A percentile compares a stretch with the other conserved stretches of the same genome.
These are phyloP conservation scores for Melitaea cinxia DNA, from an alignment of 1,140 invertebrate species.

Conservation along the genomic window DNA sequence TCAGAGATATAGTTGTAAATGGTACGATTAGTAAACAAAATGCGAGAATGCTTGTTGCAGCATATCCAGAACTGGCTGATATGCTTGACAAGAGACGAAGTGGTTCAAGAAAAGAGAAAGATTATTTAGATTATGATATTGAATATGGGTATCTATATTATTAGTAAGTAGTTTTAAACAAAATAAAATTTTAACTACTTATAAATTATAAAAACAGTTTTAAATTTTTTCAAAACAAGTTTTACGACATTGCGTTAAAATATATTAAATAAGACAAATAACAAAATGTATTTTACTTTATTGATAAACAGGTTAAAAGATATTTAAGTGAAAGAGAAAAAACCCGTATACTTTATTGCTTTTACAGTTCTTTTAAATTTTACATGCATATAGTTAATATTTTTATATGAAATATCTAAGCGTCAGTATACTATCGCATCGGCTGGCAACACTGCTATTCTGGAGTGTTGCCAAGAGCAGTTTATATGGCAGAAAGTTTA, in stretches of 20 bases:
- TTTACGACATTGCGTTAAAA: too few relatives aligned
- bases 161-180: not conserved
- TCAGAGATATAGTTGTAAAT: constrained; percentile 60
- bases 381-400: constrained; percentile 2
- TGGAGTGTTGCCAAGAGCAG: constrained; percentile 32
- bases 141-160: constrained; percentile 65
- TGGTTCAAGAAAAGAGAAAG: constrained; percentile 17
- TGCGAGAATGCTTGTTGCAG: constrained; percentile 47
- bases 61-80: constrained; percentile 54
- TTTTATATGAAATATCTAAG: constrained; percentile 13
- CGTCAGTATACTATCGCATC: constrained; percentile 2
- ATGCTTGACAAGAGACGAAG: constrained; percentile 39
- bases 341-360: not conserved
- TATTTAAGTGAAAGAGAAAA: not conserved
- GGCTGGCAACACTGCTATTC: constrained; percentile 25
- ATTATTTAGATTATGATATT: constrained; percentile 60
- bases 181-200: not conserved
- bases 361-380: constrained; percentile 1
- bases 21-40: constrained; percentile 49
- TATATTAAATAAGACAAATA: too few relatives aligned
- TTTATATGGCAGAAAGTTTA: constrained; percentile 24
- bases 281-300: too few relatives aligned
- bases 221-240: too few relatives aligned
- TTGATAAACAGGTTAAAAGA: too few relatives aligned
- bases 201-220: not conserved